These are phyloP conservation scores for Laterallus jamaicensis DNA, from an alignment of 2,113 vertebrate species.

Conservation along the genomic window DNA sequence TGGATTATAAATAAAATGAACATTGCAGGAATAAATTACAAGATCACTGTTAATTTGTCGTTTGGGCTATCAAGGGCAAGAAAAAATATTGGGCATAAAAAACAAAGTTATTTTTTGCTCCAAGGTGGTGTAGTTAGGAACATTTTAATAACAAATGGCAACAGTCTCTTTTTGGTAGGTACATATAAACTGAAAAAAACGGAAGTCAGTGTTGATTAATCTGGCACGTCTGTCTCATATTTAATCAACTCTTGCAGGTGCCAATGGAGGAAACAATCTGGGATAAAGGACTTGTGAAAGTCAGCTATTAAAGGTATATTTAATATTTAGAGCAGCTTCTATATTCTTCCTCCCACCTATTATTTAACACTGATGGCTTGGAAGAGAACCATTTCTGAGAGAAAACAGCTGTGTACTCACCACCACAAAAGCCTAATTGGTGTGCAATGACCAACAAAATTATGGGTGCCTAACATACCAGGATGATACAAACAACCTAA, in stretches of 20 bases:
- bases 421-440: not conserved
- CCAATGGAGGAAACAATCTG: constrained; percentile 62
- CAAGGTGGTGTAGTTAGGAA: constrained; percentile 35
- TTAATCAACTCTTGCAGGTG: constrained; percentile 71
- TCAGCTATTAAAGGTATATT: constrained; percentile 62
- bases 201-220: constrained; percentile 58
- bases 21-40: constrained; percentile 71
- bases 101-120: constrained; percentile 60
- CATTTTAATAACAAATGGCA: constrained; percentile 70
- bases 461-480: not conserved
- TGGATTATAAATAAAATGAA: constrained; percentile 78
- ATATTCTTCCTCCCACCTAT: not conserved
- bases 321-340: constrained; percentile 30
- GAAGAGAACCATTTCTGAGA: not conserved
- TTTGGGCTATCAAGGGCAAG: constrained; percentile 72
- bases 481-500: not conserved
- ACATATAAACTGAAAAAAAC: constrained; percentile 25
- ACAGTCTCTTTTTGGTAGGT: constrained; percentile 56
- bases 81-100: constrained; percentile 44
- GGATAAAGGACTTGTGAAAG: constrained; percentile 74
- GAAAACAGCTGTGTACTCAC: not conserved
- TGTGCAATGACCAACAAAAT: not conserved
- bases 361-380: not conserved
- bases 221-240: constrained; percentile 52
- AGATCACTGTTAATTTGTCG: constrained; percentile 70